Percentiles rank a stretch among this genome's conserved stretches.
Conservation (phyloP, 2,797 vertebrate genomes). For the Pangasius sanitwongsei region DNA sequence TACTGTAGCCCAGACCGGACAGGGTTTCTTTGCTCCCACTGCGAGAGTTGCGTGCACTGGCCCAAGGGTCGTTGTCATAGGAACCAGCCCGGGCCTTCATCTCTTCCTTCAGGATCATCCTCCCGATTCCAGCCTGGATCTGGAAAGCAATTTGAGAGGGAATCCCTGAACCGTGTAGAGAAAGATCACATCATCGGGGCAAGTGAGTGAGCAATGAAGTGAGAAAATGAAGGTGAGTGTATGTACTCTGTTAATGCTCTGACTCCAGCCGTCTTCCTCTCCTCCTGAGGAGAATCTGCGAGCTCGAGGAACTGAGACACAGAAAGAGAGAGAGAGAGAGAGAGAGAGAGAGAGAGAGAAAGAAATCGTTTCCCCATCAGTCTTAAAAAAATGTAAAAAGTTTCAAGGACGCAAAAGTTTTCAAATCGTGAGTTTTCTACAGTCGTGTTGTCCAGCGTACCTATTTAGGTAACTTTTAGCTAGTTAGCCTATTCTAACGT, state of each 20-base stretch:
- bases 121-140: slow-evolving; percentile 93
- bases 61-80: slow-evolving; percentile 88
- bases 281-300: slow-evolving; percentile 92
- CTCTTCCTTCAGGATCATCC: slow-evolving; percentile 96
- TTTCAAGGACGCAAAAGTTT: background rate
- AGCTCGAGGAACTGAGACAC: slow-evolving; percentile 43
- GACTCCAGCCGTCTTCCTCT: slow-evolving; percentile 91
- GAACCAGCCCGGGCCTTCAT: slow-evolving; percentile 92
- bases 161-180: background rate
- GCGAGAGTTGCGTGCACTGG: slow-evolving; percentile 85
- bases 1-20: slow-evolving; percentile 81
- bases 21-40: slow-evolving; percentile 90
- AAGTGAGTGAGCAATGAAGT: background rate
- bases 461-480: background rate
- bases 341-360: background rate
- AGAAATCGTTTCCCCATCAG: background rate
- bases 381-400: background rate
- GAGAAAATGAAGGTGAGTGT: slow-evolving; percentile 30
- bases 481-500: background rate
- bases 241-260: slow-evolving; percentile 88
- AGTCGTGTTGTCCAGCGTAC: background rate
- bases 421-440: background rate
- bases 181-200: background rate
- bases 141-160: slow-evolving; percentile 57
- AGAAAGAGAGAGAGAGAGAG: background rate